Evolutionary conservation across 2,797 vertebrate genomes (phyloP), one percentile per base, ranked within the genome.

Genomic region (Hydrocynus forskahlii): DNA sequence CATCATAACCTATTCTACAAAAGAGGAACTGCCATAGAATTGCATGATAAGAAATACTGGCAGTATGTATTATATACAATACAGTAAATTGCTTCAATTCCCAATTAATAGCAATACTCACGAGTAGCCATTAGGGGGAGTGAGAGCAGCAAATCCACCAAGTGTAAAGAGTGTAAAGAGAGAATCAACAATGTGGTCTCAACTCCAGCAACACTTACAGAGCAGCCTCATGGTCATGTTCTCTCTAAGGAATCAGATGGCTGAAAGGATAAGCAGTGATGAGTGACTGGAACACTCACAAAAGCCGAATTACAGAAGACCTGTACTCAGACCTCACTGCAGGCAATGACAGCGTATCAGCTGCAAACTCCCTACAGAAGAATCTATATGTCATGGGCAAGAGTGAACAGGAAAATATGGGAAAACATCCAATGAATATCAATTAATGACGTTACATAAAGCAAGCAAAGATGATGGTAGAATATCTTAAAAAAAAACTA

Each of bases 61-160:
- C 35, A 50, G 45, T 54, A 59, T 7, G n/a, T 64, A 64, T 25
- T 66, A 68, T 45, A 75, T 69, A 68, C 12, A 21, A 55, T n/a
- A 62, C 43, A 81, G 60, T 38, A 75, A 80, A 72, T 29, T 6
- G 52, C 54, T 21, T 74, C 10, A 14, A 43, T 45, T 40, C 29
- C 29, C 55, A 40, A 64, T 76, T 43, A 76, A 43, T 50, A 52
- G 75, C 45, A 76, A 54, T 67, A 67, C 43, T 64, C 19, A 67
- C 13, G 45, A 54, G 67, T 23, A 76, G 48, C 62, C 45, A 2
- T 66, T 52, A 40, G 45, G n/a, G 62, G 48, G 54, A 67, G 62
- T 70, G 52, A 73, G 69, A 80, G 78, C 57, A 52, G 60, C 78
- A 72, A 79, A 63, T 50, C 54, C 62, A 38, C 14, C 40, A 79